phyloP scores from a whole-genome alignment of 2,888 invertebrate genomes.

The Epinotia demarniana region DNA sequence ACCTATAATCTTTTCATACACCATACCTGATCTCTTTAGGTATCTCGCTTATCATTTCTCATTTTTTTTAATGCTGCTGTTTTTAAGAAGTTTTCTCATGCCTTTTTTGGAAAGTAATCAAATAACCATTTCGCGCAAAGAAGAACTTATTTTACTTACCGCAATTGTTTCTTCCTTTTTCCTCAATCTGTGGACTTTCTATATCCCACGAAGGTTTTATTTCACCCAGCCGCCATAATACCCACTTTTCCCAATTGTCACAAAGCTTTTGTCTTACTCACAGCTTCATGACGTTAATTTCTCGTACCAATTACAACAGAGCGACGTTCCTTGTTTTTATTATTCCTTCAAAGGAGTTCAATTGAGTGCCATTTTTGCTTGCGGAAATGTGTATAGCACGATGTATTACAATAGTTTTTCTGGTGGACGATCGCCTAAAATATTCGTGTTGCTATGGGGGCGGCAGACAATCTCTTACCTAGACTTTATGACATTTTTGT shows the following conservation, averaged over 20 bases:
- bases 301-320: conserved; percentile 5
- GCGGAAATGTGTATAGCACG: not conserved
- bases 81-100: too few relatives aligned
- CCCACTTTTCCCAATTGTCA: not conserved
- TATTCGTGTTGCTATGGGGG: not conserved
- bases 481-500: too few relatives aligned
- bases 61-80: too few relatives aligned
- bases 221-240: not conserved
- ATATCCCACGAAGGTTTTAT: not conserved
- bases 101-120: too few relatives aligned
- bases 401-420: not conserved
- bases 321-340: conserved; percentile 18
- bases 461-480: too few relatives aligned
- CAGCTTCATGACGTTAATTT: conserved; percentile 10
- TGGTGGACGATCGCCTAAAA: not conserved
- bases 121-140: too few relatives aligned
- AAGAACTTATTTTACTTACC: too few relatives aligned
- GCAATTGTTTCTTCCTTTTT: not conserved
- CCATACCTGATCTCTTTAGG: too few relatives aligned
- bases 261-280: not conserved
- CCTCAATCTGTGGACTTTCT: not conserved
- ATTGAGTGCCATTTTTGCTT: conserved; percentile 12
- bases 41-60: too few relatives aligned
- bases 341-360: conserved; percentile 11
- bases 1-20: too few relatives aligned